Evolutionary conservation across 2,113 vertebrate genomes (phyloP).

Genomic region (Prionailurus bengalensis): DNA sequence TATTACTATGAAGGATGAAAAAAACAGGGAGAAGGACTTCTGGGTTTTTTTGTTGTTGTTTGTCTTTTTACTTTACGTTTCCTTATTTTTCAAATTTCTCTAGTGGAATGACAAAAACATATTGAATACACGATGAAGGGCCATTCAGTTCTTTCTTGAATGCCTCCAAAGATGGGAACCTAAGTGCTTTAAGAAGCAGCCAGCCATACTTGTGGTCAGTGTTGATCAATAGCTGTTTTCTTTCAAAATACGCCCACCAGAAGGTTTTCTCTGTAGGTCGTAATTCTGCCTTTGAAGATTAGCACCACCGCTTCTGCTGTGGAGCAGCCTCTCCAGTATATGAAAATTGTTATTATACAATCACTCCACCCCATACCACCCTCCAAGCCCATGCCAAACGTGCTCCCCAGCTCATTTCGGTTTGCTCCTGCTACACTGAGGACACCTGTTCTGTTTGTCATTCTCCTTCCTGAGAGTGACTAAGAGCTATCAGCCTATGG

Average conservation of each 20-base stretch:
- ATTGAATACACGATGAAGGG: neutral
- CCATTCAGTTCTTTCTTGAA: neutral
- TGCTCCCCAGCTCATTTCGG: neutral
- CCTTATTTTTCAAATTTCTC: neutral
- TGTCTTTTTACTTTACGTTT: neutral
- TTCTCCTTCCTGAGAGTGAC: neutral
- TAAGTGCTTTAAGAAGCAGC: neutral
- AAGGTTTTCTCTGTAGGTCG: neutral
- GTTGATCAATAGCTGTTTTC: neutral
- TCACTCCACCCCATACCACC: accelerated
- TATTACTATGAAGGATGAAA: neutral
- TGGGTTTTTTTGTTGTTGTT: neutral
- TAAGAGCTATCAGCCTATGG: too few species aligned
- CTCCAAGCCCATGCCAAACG: neutral
- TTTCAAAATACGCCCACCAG: neutral
- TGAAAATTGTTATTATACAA: neutral
- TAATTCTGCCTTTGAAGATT: neutral
- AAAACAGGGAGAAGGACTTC: too few species aligned
- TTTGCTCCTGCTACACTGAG: neutral
- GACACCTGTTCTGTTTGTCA: neutral
- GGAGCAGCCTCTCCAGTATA: neutral
- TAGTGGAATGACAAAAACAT: neutral
- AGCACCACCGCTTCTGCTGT: neutral
- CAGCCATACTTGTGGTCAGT: neutral
- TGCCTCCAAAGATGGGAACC: neutral